These are phyloP conservation scores for Anguilla marmorata DNA, from an alignment of 2,797 vertebrate genomes.

Conservation along the genomic window DNA sequence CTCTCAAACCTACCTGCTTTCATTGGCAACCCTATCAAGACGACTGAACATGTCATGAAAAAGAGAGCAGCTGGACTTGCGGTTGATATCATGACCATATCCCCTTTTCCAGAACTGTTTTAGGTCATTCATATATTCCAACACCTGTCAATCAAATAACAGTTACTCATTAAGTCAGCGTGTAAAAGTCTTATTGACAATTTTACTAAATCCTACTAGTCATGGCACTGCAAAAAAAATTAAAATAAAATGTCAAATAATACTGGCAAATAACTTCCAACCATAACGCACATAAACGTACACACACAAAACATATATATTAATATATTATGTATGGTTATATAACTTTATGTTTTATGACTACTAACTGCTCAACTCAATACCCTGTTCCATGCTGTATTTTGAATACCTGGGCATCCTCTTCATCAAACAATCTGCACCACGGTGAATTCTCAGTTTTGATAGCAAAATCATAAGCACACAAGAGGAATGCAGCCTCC, in stretches of 20 bases:
- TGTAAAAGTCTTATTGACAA: neutral
- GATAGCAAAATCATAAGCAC: slow-evolving; percentile 88
- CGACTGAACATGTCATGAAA: slow-evolving; percentile 89
- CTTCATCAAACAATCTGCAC: slow-evolving; percentile 85
- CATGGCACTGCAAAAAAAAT: neutral
- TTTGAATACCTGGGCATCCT: slow-evolving; percentile 79
- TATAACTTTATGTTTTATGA: neutral
- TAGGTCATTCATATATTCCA: slow-evolving; percentile 91
- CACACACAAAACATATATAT: neutral
- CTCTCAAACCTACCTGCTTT: slow-evolving; percentile 70
- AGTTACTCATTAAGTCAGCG: neutral
- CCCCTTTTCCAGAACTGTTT: slow-evolving; percentile 96
- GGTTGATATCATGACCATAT: slow-evolving; percentile 85
- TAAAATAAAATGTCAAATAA: neutral
- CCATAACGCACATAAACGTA: neutral
- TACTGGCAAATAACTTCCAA: neutral
- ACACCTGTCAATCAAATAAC: slow-evolving; percentile 66
- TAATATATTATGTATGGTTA: neutral
- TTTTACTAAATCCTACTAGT: neutral
- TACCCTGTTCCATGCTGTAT: neutral
- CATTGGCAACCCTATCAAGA: slow-evolving; percentile 79
- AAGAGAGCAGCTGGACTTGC: slow-evolving; percentile 85
- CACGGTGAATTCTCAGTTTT: slow-evolving; percentile 83
- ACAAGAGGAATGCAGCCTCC: slow-evolving; percentile 90
- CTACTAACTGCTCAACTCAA: neutral